Conservation (phyloP, 2,113 vertebrate genomes). For the Paramisgurnus dabryanus region DNA sequence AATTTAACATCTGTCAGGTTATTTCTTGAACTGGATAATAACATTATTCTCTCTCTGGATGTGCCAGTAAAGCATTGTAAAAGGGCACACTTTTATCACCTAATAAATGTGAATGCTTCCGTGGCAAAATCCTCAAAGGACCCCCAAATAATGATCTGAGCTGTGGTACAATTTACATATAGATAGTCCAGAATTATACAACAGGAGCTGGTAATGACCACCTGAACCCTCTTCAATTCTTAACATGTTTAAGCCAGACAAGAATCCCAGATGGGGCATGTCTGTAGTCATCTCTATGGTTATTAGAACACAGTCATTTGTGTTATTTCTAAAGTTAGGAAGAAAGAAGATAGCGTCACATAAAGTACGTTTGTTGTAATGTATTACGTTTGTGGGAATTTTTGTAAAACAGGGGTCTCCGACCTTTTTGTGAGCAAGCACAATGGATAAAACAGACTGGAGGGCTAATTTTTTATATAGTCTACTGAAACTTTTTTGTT, state of each 20-base stretch:
- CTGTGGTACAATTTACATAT: conserved; percentile 40
- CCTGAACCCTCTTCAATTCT: conserved; percentile 36
- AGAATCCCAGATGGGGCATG: conserved; percentile 7
- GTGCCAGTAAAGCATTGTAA: not conserved
- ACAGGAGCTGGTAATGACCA: conserved; percentile 41
- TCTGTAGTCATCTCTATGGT: conserved; percentile 24
- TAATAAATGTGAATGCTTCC: conserved; percentile 1
- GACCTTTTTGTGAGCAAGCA: too few species aligned
- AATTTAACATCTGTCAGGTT: too few species aligned
- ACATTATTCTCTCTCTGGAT: not conserved
- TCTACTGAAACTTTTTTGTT: too few species aligned
- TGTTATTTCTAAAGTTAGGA: not conserved
- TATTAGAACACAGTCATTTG: conserved; percentile 4
- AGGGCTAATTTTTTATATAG: too few species aligned
- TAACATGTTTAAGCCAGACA: not conserved
- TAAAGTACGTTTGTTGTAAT: too few species aligned
- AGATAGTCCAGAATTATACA: conserved; percentile 36
- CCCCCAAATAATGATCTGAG: conserved; percentile 14
- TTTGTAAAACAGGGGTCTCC: too few species aligned
- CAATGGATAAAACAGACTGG: too few species aligned
- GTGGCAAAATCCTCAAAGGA: conserved; percentile 3
- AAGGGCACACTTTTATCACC: not conserved
- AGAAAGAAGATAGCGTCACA: too few species aligned
- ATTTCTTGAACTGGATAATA: not conserved
- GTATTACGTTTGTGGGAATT: too few species aligned